Conservation (phyloP, 2,888 invertebrate species). For the Rhogogaster chlorosoma region DNA sequence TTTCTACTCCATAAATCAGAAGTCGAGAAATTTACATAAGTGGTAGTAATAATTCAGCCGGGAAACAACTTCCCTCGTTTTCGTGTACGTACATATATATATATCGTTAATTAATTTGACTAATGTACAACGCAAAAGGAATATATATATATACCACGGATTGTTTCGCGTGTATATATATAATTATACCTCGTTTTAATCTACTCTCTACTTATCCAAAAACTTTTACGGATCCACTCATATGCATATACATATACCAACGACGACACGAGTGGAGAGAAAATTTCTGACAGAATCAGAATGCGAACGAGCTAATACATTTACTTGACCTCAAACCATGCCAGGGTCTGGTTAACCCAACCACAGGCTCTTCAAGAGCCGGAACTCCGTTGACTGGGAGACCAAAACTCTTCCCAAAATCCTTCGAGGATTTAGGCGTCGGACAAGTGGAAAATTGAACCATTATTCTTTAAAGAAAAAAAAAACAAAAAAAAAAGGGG, state of each 20-base stretch:
- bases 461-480: conserved; percentile 26
- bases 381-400: background rate
- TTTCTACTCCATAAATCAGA: conserved; percentile 11
- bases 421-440: conserved; percentile 17
- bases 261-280: background rate
- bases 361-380: background rate
- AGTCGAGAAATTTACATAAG: background rate
- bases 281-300: background rate
- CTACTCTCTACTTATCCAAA: too few species aligned
- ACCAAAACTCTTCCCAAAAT: conserved; percentile 8
- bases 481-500: background rate
- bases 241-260: background rate
- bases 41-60: background rate
- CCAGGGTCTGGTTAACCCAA: background rate
- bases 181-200: too few species aligned
- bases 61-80: background rate
- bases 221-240: too few species aligned
- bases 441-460: conserved; percentile 38
- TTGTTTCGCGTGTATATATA: too few species aligned
- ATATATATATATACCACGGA: too few species aligned
- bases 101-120: background rate
- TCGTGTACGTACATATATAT: background rate
- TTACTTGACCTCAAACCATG: background rate
- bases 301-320: background rate
- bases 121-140: background rate